Base-by-base conservation (phyloP, 1,140 invertebrate genomes). In the Heliconius eleuchia region DNA sequence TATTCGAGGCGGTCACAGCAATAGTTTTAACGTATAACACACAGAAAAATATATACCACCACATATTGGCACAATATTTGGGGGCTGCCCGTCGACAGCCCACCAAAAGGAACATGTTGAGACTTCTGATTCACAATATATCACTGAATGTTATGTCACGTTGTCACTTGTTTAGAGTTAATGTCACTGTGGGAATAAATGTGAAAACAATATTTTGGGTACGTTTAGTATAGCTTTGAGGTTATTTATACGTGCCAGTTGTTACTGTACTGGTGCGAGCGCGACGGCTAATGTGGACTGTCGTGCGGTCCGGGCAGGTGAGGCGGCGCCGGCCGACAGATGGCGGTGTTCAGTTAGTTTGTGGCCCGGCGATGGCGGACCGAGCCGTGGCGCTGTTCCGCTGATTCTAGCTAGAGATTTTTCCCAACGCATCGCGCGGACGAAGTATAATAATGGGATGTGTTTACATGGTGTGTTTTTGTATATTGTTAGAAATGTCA, bases 81-180 rank as follows among this genome's bases (percentile, higher is more conserved):
- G 91, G 92, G 90, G 92, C 91, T 94, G 91, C 89, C 92, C 88
- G 84, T 84, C 85, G 92, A 94, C 92, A 94, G 92, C 92, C 92
- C 92, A 90, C 90, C 89, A 90, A 94, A 92, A 90, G 81, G 88
- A 89, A 86, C 89, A 91, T 89, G 90, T 89, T 86, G 83, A 78
- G 92, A 92, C 92, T 93, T 93, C 91, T 86, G 84, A 82, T 80
- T 85, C 91, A 92, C 91, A 88, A 81, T 80, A 74, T 37, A 78
- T 66, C 80, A 80, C 76, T 77, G 66, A 77, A 9, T 77, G 77
- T 84, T 87, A 79, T 81, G 84, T 88, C 86, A 87, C 87, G 72
- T 81, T 78, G 78, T 82, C 80, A 86, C 75, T 74, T 71, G 57
- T 81, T 55, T 78, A 81, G 23, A 71, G 82, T 85, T 82, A 84